Conservation (phyloP, 2,797 vertebrate genomes). For the Chelmon rostratus region DNA sequence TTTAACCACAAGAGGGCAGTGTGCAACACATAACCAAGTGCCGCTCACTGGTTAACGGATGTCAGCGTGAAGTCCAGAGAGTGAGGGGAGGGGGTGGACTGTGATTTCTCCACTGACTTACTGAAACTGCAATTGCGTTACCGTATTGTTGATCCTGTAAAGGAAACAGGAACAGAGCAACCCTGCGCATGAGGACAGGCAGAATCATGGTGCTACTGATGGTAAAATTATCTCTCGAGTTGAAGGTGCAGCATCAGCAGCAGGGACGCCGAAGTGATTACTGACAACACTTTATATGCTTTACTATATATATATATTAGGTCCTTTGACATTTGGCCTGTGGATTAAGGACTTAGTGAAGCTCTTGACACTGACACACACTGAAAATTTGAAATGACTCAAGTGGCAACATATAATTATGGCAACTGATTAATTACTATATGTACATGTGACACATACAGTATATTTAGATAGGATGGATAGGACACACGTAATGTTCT, state of each 20-base stretch:
- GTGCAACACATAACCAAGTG: conserved; percentile 27
- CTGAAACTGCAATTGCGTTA: not conserved
- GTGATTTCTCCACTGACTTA: conserved; percentile 5
- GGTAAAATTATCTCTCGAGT: not conserved
- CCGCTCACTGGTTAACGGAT: not conserved
- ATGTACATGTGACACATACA: not conserved
- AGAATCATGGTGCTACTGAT: not conserved
- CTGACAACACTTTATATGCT: not conserved
- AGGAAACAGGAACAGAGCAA: not conserved
- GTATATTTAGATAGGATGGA: too few species aligned
- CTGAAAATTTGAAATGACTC: not conserved
- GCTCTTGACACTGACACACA: not conserved
- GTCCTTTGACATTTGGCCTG: too few species aligned
- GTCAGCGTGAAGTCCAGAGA: not conserved
- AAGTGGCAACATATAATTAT: not conserved
- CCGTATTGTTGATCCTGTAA: not conserved
- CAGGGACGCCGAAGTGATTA: not conserved
- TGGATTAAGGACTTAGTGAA: not conserved
- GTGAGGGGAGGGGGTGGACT: not conserved
- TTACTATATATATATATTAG: not conserved
- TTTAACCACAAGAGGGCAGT: conserved; percentile 58
- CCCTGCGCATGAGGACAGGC: not conserved
- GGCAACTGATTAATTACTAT: not conserved
- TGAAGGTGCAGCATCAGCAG: conserved; percentile 7
- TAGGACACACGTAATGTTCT: not conserved